A percentile compares a stretch with the other conserved stretches of the same genome.
phyloP scores from a whole-genome alignment of 1,140 invertebrate genomes.

The Drosophila jambulina region DNA sequence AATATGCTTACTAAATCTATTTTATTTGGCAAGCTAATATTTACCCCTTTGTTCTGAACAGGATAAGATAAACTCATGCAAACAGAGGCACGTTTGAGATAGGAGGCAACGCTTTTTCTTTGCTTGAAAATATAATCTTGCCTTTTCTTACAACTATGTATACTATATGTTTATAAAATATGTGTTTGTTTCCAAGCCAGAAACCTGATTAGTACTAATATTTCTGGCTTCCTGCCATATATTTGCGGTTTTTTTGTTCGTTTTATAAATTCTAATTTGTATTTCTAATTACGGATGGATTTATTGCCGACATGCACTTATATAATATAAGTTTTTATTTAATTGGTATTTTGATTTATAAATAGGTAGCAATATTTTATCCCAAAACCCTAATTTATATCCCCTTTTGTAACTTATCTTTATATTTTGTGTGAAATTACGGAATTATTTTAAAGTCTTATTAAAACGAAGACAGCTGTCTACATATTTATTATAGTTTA shows the following conservation, averaged over 20 bases:
- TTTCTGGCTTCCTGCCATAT: neutral
- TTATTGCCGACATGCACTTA: neutral
- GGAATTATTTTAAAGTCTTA: neutral
- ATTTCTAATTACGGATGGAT: neutral
- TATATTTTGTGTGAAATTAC: no score
- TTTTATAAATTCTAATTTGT: neutral
- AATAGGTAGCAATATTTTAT: neutral
- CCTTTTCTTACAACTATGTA: neutral
- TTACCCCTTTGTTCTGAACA: neutral
- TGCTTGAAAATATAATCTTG: no score
- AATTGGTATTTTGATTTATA: neutral
- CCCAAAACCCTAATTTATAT: neutral
- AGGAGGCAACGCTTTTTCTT: neutral
- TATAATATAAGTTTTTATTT: neutral
- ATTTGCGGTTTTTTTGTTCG: neutral
- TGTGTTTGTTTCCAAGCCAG: no score
- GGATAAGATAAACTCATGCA: neutral
- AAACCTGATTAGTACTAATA: neutral
- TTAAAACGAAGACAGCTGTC: conserved; percentile 2
- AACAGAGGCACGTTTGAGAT: neutral
- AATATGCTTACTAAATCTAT: neutral
- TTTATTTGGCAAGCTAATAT: neutral
- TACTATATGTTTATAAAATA: neutral
- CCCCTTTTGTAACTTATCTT: neutral
- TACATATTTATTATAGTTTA: neutral